Conservation (phyloP, 1,140 invertebrate species). For the Pogonognathellus flavescens region DNA sequence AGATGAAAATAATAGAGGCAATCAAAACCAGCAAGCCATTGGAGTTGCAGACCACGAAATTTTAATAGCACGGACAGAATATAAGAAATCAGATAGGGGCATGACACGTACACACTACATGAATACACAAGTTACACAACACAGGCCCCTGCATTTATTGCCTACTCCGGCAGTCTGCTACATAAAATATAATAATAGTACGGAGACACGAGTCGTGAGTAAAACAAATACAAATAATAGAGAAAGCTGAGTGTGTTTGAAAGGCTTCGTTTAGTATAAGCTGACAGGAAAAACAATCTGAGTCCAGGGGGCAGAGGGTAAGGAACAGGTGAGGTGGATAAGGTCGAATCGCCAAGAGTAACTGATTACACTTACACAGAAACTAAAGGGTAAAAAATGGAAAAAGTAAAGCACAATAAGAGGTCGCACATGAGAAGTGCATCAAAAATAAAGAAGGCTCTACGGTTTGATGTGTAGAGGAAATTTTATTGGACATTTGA, state of each 20-base stretch:
- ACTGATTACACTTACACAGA: constrained; percentile 1
- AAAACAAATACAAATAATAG: background rate
- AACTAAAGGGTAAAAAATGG: constrained; percentile 15
- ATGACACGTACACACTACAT: too few relatives aligned
- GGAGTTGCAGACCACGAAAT: too few relatives aligned
- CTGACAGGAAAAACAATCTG: background rate
- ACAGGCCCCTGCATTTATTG: too few relatives aligned
- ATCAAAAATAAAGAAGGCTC: constrained; percentile 56
- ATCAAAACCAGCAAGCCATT: too few relatives aligned
- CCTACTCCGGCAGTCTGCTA: too few relatives aligned
- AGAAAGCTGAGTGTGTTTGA: background rate
- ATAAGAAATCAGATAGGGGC: too few relatives aligned
- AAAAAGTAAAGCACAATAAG: constrained; percentile 20
- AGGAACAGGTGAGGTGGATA: constrained; percentile 35
- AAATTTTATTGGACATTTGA: constrained; percentile 66
- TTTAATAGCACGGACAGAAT: too few relatives aligned
- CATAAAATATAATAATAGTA: background rate
- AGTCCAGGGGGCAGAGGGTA: constrained; percentile 16
- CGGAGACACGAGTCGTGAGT: background rate
- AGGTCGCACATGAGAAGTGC: constrained; percentile 56
- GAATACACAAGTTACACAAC: too few relatives aligned
- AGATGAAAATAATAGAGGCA: background rate
- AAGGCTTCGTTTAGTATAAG: background rate
- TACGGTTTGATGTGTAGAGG: constrained; percentile 56
- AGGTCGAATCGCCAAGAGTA: constrained; percentile 17